phyloP scores from a whole-genome alignment of 2,797 vertebrate species.

The Alauda arvensis region DNA sequence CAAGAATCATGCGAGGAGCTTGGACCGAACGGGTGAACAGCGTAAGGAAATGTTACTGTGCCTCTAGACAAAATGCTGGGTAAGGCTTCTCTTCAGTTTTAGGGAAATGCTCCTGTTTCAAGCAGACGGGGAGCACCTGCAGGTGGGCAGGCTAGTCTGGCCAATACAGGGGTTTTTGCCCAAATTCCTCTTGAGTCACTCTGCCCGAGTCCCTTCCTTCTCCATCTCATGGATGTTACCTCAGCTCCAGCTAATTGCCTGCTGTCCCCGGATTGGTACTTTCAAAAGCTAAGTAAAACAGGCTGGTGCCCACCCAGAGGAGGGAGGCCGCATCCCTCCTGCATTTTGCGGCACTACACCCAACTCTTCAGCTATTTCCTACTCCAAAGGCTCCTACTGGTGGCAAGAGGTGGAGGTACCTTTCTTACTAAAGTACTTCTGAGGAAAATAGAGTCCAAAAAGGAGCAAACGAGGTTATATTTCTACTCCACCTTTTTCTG shows the following conservation, averaged over 20 bases:
- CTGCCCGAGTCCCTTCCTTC: not conserved
- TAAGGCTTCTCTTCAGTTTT: not conserved
- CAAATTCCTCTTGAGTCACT: not conserved
- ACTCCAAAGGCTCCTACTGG: not conserved
- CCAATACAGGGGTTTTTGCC: rapidly evolving
- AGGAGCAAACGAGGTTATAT: rapidly evolving
- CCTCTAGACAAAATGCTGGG: not conserved
- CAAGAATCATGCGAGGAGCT: too few species aligned
- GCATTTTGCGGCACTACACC: rapidly evolving
- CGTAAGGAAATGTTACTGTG: not conserved
- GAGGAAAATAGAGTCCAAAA: not conserved
- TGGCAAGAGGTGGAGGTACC: not conserved
- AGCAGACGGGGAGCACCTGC: not conserved
- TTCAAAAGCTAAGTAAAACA: not conserved
- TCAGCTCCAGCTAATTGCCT: not conserved
- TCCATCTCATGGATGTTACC: not conserved
- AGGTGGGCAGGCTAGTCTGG: not conserved
- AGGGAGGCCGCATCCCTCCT: rapidly evolving
- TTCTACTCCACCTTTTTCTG: not conserved
- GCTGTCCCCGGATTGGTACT: rapidly evolving
- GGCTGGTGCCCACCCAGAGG: not conserved
- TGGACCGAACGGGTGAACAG: rapidly evolving
- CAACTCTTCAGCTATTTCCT: not conserved
- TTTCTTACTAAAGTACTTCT: not conserved
- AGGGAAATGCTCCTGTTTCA: not conserved